A percentile compares a stretch with the other conserved stretches of the same genome.
phyloP scores from a whole-genome alignment of 2,888 invertebrate species.

The Drosophila anomalata region DNA sequence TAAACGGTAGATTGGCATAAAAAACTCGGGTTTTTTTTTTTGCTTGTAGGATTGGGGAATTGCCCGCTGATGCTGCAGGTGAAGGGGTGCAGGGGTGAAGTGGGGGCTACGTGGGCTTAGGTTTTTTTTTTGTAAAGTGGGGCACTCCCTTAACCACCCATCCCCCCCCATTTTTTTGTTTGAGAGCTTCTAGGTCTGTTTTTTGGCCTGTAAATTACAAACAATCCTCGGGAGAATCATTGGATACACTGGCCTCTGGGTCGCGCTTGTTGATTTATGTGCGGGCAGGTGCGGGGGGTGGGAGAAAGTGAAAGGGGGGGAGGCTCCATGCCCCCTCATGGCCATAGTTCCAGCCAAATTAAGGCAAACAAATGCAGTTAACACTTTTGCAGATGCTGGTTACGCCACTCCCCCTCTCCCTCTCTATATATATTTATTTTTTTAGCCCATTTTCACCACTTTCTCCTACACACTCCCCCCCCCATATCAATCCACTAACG shows the following conservation, averaged over 20 bases:
- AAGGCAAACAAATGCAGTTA: conserved; percentile 45
- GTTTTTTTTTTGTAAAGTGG: conserved; percentile 4
- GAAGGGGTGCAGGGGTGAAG: neutral
- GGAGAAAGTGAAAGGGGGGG: neutral
- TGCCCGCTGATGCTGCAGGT: conserved; percentile 24
- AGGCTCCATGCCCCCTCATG: neutral
- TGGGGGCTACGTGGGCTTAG: neutral
- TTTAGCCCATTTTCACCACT: neutral
- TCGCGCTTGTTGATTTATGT: conserved; percentile 56
- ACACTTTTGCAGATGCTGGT: conserved; percentile 18
- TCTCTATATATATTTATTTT: neutral
- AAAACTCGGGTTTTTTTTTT: conserved; percentile 51
- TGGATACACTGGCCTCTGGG: conserved; percentile 44
- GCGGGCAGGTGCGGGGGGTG: neutral
- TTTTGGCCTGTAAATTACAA: conserved; percentile 66
- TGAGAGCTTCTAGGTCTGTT: conserved; percentile 46
- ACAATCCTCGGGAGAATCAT: conserved; percentile 64
- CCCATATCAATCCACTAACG: conserved; percentile 30
- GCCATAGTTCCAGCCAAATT: conserved; percentile 29
- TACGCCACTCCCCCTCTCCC: neutral
- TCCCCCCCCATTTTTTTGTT: conserved; percentile 2
- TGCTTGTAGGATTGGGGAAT: conserved; percentile 16
- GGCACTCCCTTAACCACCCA: neutral
- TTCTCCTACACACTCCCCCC: neutral
- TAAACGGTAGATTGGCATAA: conserved; percentile 72